These are phyloP conservation scores for Acrossocheilus wenchowensis DNA, from an alignment of 2,797 vertebrate species.

Conservation along the genomic window DNA sequence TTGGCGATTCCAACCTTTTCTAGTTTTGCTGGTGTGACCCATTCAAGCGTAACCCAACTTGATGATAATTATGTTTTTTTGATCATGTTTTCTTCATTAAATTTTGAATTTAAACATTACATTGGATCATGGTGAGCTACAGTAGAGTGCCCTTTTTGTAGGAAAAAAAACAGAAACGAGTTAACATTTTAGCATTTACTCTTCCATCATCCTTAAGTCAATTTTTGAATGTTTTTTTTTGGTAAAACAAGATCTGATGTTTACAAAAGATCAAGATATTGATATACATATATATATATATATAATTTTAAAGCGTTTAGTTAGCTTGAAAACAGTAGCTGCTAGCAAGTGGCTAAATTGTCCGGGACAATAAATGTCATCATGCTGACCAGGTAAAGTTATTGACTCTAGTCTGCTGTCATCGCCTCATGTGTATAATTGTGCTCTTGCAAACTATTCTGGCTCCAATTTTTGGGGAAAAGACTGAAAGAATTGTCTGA, in stretches of 20 bases:
- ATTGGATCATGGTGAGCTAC: background rate
- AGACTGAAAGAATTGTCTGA: background rate
- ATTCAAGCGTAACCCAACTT: background rate
- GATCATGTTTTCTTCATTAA: background rate
- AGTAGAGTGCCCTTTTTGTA: background rate
- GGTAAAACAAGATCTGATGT: background rate
- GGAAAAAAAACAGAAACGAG: background rate
- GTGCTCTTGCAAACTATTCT: background rate
- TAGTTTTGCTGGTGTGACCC: background rate
- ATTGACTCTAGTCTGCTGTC: background rate
- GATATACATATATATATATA: too few relatives aligned
- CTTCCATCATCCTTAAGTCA: background rate
- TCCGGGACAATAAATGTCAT: background rate
- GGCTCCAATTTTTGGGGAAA: background rate
- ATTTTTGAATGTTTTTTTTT: background rate
- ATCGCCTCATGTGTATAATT: background rate
- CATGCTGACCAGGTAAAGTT: background rate
- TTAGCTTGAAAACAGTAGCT: background rate
- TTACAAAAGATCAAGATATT: background rate
- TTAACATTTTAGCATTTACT: background rate
- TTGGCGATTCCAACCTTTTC: background rate
- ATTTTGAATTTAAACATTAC: background rate
- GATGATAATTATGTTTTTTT: background rate
- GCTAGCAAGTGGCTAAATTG: background rate
- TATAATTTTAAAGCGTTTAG: background rate